These are phyloP conservation scores for Thumatha senex DNA, from an alignment of 2,888 invertebrate genomes.

Conservation along the genomic window DNA sequence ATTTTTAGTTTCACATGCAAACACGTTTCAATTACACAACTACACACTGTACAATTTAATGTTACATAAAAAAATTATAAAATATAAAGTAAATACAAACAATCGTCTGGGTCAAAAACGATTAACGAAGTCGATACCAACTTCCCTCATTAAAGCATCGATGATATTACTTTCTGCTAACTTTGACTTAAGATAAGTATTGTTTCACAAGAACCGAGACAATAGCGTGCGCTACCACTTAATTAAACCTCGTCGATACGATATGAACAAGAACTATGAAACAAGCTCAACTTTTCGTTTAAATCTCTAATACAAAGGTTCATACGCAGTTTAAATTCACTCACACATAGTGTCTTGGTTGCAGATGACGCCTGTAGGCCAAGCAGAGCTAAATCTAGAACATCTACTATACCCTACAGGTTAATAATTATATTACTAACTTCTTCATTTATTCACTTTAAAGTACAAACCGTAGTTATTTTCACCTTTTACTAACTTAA, in stretches of 20 bases:
- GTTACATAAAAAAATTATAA: slow-evolving; percentile 34
- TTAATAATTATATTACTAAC: slow-evolving; percentile 54
- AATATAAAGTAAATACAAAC: slow-evolving; percentile 34
- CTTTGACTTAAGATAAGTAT: slow-evolving; percentile 77
- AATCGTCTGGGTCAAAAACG: slow-evolving; percentile 64
- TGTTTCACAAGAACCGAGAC: slow-evolving; percentile 76
- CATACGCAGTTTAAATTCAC: slow-evolving; percentile 29
- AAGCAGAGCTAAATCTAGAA: slow-evolving; percentile 83
- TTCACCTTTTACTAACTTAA: slow-evolving; percentile 10
- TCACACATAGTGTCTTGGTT: slow-evolving; percentile 67
- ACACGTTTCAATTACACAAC: slow-evolving; percentile 34
- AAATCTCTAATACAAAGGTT: slow-evolving; percentile 58
- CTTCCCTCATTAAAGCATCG: slow-evolving; percentile 82
- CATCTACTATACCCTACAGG: slow-evolving; percentile 80
- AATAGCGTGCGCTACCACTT: slow-evolving; percentile 77
- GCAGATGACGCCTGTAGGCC: slow-evolving; percentile 82
- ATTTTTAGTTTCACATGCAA: slow-evolving; percentile 27
- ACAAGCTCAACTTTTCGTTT: slow-evolving; percentile 60
- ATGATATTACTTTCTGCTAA: slow-evolving; percentile 77
- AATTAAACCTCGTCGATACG: slow-evolving; percentile 72
- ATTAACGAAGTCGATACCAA: slow-evolving; percentile 80
- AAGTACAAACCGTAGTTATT: slow-evolving; percentile 22
- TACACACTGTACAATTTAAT: slow-evolving; percentile 1
- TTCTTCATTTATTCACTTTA: slow-evolving; percentile 18
- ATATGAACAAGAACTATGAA: slow-evolving; percentile 54